These are phyloP conservation scores for Siniperca obscura DNA, from an alignment of 2,797 vertebrate species.

Conservation along the genomic window DNA sequence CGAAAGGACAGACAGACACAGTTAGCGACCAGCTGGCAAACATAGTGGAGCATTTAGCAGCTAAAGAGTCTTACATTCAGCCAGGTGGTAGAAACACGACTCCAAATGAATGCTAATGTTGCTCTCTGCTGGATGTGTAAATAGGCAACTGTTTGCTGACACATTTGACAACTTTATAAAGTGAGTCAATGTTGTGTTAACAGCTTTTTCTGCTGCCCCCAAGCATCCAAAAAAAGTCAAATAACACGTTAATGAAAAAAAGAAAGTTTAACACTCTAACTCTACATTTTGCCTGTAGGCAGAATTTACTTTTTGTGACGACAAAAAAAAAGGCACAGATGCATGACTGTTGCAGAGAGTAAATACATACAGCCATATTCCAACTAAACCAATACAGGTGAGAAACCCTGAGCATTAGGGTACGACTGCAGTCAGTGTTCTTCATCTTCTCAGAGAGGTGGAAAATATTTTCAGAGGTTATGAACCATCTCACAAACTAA, in stretches of 20 bases:
- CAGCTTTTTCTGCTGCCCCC: not conserved
- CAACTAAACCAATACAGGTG: not conserved
- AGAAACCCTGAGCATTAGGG: not conserved
- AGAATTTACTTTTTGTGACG: too few relatives aligned
- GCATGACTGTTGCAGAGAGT: not conserved
- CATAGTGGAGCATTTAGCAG: not conserved
- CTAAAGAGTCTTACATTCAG: not conserved
- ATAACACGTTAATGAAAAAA: not conserved
- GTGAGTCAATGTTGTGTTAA: not conserved
- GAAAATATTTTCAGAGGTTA: not conserved
- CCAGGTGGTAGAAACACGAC: too few relatives aligned
- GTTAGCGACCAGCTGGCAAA: not conserved
- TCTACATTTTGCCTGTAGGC: not conserved
- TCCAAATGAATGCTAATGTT: not conserved
- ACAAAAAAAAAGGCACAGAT: not conserved
- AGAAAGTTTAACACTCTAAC: not conserved
- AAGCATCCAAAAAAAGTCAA: not conserved
- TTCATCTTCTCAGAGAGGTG: conserved; percentile 6
- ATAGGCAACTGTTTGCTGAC: not conserved
- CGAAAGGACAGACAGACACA: not conserved
- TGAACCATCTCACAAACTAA: not conserved
- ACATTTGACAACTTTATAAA: too few relatives aligned
- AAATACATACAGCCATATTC: not conserved
- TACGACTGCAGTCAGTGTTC: too few relatives aligned
- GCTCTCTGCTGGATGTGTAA: not conserved